Evolutionary conservation across 2,113 vertebrate species (phyloP), one percentile per base, ranked within the genome.

Genomic region (Noturus placidus): DNA sequence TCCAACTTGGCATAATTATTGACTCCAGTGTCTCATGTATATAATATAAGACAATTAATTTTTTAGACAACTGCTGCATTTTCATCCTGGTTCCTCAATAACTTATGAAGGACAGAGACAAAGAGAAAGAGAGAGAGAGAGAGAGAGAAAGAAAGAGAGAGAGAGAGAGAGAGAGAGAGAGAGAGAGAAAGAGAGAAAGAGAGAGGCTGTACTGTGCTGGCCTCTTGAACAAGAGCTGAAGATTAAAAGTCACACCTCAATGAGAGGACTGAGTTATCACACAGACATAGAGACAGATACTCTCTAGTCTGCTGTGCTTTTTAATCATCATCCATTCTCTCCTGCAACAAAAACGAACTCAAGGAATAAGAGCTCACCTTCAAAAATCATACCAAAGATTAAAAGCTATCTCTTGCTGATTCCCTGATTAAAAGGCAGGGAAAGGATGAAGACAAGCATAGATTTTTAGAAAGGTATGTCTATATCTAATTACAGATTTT

Each of bases 181-280:
- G 25, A 50, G 38, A 54, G 19, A 79, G 11, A 27, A 59, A 61
- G 11, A 61, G 25, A 50, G 27, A 54, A 20, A n/a, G 38, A 52
- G 74, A 86, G 25, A 63, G 57, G 19, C 42, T 67, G 63, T 77
- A 63, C 85, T 81, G 25, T 72, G 38, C 35, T 30, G 52, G 70
- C 56, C 57, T 85, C 56, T 50, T 56, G 38, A 87, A 80, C 82
- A 79, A 89, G 61, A 63, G 86, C 59, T 50, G 7, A 7, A 30
- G 59, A 83, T 46, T 70, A n/a, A 33, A 54, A 87, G 42, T 52
- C 19, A 56, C 35, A 79, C 20, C 67, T 67, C 59, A 38, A 19
- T 61, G 30, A 30, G 42, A 86, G 82, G 67, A 77, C 77, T 59
- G 80, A 77, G 50, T 30, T 85, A 33, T 72, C 76, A 82, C n/a